Conservation (phyloP, 2,888 invertebrate species). For the Eristalis tenax region DNA sequence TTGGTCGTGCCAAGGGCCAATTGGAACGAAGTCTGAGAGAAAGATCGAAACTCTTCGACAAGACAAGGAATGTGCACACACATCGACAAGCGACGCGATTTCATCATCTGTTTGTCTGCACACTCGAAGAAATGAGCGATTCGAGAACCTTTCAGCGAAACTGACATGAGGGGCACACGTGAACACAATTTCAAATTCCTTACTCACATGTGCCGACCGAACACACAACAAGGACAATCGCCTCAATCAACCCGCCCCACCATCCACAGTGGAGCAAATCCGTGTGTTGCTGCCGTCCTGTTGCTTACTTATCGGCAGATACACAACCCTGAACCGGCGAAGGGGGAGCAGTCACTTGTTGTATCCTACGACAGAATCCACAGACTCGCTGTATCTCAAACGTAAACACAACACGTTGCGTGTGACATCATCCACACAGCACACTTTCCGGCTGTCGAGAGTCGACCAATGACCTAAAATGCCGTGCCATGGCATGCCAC, state of each 20-base stretch:
- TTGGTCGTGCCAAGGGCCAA: background rate
- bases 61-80: background rate
- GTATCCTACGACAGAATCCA: constrained; percentile 39
- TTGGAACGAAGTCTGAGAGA: background rate
- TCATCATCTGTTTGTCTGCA: background rate
- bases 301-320: constrained; percentile 27
- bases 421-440: constrained; percentile 27
- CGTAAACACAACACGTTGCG: constrained; percentile 70
- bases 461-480: constrained; percentile 59
- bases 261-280: background rate
- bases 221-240: background rate
- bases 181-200: background rate
- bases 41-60: background rate
- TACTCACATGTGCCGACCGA: background rate
- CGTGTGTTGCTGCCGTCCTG: constrained; percentile 9
- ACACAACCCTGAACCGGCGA: background rate
- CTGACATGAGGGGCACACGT: background rate
- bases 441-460: constrained; percentile 6
- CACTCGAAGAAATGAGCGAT: background rate
- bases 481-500: constrained; percentile 19
- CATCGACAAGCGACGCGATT: background rate
- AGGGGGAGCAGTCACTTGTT: constrained; percentile 25
- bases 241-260: background rate
- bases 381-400: constrained; percentile 33
- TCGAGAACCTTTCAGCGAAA: background rate